These are phyloP conservation scores for Neotoma lepida DNA, from an alignment of 2,113 vertebrate species.

Conservation along the genomic window DNA sequence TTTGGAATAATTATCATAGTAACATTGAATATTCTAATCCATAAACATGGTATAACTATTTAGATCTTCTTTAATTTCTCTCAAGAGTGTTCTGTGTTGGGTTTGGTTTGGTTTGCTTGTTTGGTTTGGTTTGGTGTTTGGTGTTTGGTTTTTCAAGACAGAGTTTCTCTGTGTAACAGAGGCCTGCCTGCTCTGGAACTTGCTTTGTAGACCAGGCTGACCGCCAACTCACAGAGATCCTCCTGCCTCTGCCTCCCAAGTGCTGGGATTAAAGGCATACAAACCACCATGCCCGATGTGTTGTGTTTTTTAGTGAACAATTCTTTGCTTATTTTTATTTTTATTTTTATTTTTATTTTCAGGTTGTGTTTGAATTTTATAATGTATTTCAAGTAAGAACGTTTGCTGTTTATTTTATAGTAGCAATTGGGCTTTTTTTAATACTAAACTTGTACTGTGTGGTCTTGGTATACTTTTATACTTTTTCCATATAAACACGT, in stretches of 20 bases:
- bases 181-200: too few relatives aligned
- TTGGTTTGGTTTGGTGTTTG: too few relatives aligned
- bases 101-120: too few relatives aligned
- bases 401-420: neutral
- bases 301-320: neutral
- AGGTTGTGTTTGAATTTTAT: neutral
- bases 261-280: too few relatives aligned
- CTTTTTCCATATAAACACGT: neutral
- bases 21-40: neutral
- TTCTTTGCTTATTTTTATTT: conserved; percentile 30
- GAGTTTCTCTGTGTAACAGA: too few relatives aligned
- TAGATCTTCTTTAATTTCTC: neutral
- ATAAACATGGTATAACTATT: neutral
- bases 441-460: neutral
- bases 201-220: too few relatives aligned
- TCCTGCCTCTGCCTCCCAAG: too few relatives aligned
- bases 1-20: neutral
- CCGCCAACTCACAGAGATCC: too few relatives aligned
- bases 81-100: neutral
- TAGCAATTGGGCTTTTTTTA: neutral
- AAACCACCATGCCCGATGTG: too few relatives aligned
- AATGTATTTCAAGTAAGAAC: neutral
- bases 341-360: conserved; percentile 30
- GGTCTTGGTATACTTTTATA: neutral
- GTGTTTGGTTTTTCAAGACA: too few relatives aligned